Conservation (phyloP, 1,140 invertebrate species). For the Diachasma alloeum region DNA sequence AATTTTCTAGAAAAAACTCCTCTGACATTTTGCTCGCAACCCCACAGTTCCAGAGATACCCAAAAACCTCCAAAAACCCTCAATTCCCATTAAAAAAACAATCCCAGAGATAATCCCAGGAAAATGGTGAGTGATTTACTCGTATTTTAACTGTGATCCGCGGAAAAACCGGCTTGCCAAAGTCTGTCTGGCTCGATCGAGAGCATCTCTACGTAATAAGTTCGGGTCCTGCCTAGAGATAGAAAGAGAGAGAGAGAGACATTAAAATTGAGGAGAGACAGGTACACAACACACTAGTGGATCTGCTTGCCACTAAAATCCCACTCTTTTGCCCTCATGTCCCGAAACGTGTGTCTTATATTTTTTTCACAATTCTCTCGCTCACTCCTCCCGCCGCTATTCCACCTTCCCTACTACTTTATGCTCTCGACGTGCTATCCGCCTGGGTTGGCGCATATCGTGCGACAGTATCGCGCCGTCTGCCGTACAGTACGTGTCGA, state of each 20-base stretch:
- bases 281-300: not conserved
- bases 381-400: constrained; percentile 1
- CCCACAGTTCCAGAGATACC: too few relatives aligned
- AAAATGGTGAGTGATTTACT: not conserved
- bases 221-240: not conserved
- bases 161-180: not conserved
- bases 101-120: not conserved
- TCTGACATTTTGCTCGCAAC: too few relatives aligned
- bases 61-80: too few relatives aligned
- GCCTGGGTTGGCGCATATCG: constrained; percentile 10
- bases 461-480: constrained; percentile 35
- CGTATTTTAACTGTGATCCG: not conserved
- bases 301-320: constrained; percentile 13
- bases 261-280: constrained; percentile 15
- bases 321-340: not conserved
- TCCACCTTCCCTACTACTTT: constrained; percentile 11
- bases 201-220: not conserved
- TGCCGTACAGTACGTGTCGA: constrained; percentile 31
- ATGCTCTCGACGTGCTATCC: constrained; percentile 9
- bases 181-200: not conserved
- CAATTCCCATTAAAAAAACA: too few relatives aligned
- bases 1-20: too few relatives aligned
- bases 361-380: not conserved
- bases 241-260: not conserved
- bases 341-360: constrained; percentile 1